These are phyloP conservation scores for Macroramphosus scolopax DNA, from an alignment of 2,797 vertebrate species.

Conservation along the genomic window DNA sequence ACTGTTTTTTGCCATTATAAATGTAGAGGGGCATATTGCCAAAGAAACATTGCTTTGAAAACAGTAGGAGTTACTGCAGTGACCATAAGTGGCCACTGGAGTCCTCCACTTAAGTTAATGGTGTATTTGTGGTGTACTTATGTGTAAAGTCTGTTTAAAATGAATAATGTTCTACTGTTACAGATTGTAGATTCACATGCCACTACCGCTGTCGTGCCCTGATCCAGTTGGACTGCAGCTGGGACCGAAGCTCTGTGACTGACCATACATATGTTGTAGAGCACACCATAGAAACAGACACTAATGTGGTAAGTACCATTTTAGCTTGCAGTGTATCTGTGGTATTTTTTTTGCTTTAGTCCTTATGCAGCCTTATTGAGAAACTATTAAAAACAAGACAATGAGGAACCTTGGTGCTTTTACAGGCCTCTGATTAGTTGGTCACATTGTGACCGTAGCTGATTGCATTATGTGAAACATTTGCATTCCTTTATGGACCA, in stretches of 20 bases:
- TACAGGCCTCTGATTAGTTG: not conserved
- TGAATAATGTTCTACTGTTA: constrained; percentile 8
- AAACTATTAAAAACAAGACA: not conserved
- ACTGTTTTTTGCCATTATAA: too few species aligned
- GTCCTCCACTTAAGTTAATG: constrained; percentile 12
- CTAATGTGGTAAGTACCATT: constrained; percentile 86
- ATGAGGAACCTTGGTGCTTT: not conserved
- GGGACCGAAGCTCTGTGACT: constrained; percentile 62
- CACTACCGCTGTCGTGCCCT: constrained; percentile 91
- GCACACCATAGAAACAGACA: constrained; percentile 88
- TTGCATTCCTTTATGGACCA: too few species aligned
- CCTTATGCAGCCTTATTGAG: not conserved
- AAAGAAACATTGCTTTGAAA: too few species aligned
- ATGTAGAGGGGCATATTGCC: not conserved
- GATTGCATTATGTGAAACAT: constrained; percentile 3
- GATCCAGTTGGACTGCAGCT: constrained; percentile 90
- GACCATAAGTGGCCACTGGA: constrained; percentile 6
- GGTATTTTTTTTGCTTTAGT: too few species aligned
- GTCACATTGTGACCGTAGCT: too few species aligned
- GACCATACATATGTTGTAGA: constrained; percentile 75
- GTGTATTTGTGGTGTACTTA: not conserved
- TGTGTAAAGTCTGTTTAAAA: constrained; percentile 7
- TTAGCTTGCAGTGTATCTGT: too few species aligned
- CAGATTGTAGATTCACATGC: constrained; percentile 95
- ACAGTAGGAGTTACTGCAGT: too few species aligned